phyloP scores from a whole-genome alignment of 2,113 vertebrate species.

The Austrofundulus limnaeus region DNA sequence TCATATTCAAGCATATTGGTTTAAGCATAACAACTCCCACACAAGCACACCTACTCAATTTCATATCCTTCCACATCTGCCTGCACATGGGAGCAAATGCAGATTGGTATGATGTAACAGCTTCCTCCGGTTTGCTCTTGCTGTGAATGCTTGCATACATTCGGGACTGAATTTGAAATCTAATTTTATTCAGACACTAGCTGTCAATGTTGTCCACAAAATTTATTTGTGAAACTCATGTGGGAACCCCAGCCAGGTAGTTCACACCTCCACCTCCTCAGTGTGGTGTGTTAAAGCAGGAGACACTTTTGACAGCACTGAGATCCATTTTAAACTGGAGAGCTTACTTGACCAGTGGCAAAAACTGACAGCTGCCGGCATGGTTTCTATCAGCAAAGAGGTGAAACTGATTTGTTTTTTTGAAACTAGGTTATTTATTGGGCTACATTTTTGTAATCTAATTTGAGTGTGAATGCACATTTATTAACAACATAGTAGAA shows the following conservation, averaged over 20 bases:
- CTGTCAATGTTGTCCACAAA: slow-evolving; percentile 42
- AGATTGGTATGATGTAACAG: slow-evolving; percentile 41
- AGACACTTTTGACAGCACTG: slow-evolving; percentile 57
- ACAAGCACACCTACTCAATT: slow-evolving; percentile 46
- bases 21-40: slow-evolving; percentile 33
- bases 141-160: slow-evolving; percentile 23
- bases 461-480: neutral
- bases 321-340: slow-evolving; percentile 43
- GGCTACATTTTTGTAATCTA: neutral
- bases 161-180: slow-evolving; percentile 49
- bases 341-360: slow-evolving; percentile 39
- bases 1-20: slow-evolving; percentile 33
- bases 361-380: slow-evolving; percentile 19
- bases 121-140: slow-evolving; percentile 25
- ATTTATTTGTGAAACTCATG: slow-evolving; percentile 46
- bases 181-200: slow-evolving; percentile 39
- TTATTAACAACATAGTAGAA: neutral
- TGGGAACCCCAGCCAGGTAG: slow-evolving; percentile 48
- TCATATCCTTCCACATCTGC: slow-evolving; percentile 44
- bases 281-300: slow-evolving; percentile 46
- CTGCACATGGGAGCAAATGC: slow-evolving; percentile 24
- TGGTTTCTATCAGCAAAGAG: slow-evolving; percentile 3
- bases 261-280: slow-evolving; percentile 63
- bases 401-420: neutral
- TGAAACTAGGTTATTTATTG: neutral